Percentiles rank a stretch among this genome's conserved stretches.
These are phyloP conservation scores for Bruchidius siliquastri DNA, from an alignment of 2,888 invertebrate species.

Conservation along the genomic window DNA sequence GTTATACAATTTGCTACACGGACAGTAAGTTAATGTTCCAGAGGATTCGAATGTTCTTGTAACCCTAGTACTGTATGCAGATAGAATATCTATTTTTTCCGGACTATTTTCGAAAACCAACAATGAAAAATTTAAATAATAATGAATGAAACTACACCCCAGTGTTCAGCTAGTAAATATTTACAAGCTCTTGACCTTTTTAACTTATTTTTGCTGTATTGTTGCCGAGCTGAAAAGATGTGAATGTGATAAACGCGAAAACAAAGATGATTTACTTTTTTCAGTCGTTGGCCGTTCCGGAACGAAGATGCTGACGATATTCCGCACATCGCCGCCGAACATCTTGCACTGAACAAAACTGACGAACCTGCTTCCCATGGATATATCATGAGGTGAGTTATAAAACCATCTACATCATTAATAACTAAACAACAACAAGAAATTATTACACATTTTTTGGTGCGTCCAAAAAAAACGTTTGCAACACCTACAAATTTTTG, in stretches of 20 bases:
- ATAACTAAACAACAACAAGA: too few relatives aligned
- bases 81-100: neutral
- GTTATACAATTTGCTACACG: too few relatives aligned
- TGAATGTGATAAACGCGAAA: conserved; percentile 1
- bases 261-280: conserved; percentile 30
- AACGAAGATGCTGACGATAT: conserved; percentile 55
- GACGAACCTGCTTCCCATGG: conserved; percentile 66
- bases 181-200: conserved; percentile 32
- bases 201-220: conserved; percentile 27
- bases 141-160: conserved; percentile 3
- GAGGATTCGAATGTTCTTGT: too few relatives aligned
- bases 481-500: too few relatives aligned
- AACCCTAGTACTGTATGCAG: too few relatives aligned
- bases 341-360: conserved; percentile 59
- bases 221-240: conserved; percentile 18
- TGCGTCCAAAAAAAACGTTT: too few relatives aligned
- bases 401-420: conserved; percentile 3
- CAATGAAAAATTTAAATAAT: conserved; percentile 4
- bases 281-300: conserved; percentile 71
- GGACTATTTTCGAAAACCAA: neutral
- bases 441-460: too few relatives aligned
- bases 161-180: conserved; percentile 23
- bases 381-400: conserved; percentile 62
- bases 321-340: conserved; percentile 50
- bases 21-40: too few relatives aligned